Base-by-base conservation (phyloP, 2,888 invertebrate genomes). In the Eudasyphora cyanicolor region DNA sequence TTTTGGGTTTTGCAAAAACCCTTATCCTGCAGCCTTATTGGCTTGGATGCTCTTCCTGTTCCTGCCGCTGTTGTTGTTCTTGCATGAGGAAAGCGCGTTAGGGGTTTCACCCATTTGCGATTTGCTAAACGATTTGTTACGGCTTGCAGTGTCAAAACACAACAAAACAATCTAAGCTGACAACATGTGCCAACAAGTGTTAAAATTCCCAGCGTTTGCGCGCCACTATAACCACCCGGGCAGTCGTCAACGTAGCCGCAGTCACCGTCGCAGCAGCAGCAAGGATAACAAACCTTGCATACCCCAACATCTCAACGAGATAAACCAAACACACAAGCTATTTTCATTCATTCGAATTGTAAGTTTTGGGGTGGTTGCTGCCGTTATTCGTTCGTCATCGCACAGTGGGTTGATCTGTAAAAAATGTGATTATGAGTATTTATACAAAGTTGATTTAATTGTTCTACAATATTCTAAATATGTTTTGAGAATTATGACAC, bases 141-240 rank as follows among this genome's bases (percentile, higher is more conserved):
- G 90, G 90, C 89, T 89, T 89, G 90, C 89, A 89, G 86, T 89
- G 89, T 89, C 89, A 89, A 88, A 89, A 89, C 88, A 89, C 88
- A 89, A 87, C 86, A 82, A 71, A 84, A 79, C 84, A 76, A 67
- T 64, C 51, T 42, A 79, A 64, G 84, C 73, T 80, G 78, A 76
- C 79, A 82, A 85, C 84, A 84, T 84, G 81, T 79, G 83, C 85
- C 80, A 83, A 90, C 92, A 92, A 92, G 92, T 92, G 92, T 90
- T 91, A 88, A 89, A 91, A 90, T 90, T 92, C 92, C 91, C 92
- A 92, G 89, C 91, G 88, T 87, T 86, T 84, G 85, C 79, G 83
- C 85, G 82, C 79, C 84, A 74, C 74, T 82, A 77, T 85, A 70
- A 69, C 60, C 74, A 62, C 38, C 75, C 80, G 67, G 62, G 14